Percentiles rank a stretch among this genome's conserved stretches.
phyloP scores from a whole-genome alignment of 2,797 vertebrate species.

The Alcedo atthis region DNA sequence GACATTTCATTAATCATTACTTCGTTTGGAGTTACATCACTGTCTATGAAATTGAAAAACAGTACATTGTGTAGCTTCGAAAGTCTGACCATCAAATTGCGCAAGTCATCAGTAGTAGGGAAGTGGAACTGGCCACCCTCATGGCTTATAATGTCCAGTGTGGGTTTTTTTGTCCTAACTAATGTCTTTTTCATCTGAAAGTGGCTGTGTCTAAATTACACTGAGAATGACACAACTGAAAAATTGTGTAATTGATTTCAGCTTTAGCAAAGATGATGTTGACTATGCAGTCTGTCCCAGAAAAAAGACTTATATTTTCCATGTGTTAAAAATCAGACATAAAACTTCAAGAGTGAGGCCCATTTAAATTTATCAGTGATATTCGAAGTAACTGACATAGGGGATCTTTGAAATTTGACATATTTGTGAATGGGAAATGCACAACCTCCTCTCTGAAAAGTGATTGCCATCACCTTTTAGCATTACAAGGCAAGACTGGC shows the following conservation, averaged over 20 bases:
- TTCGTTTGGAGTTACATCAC: constrained; percentile 55
- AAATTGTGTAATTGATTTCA: neutral
- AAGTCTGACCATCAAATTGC: constrained; percentile 3
- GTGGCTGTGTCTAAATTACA: neutral
- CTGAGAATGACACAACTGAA: neutral
- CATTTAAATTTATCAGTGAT: neutral
- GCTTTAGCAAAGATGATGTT: neutral
- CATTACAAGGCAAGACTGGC: neutral
- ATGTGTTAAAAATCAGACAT: neutral
- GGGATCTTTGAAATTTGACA: neutral
- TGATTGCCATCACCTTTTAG: neutral
- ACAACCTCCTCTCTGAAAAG: neutral
- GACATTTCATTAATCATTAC: constrained; percentile 55
- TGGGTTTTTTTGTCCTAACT: neutral
- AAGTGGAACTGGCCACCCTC: neutral
- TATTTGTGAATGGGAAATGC: neutral
- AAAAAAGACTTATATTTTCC: neutral
- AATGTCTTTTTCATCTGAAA: neutral
- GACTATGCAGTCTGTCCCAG: neutral
- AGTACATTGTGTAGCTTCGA: neutral
- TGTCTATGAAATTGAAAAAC: constrained; percentile 36
- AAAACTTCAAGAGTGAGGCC: neutral
- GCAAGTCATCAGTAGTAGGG: neutral
- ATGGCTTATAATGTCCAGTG: neutral
- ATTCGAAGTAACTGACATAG: neutral